Evolutionary conservation across 1,140 invertebrate genomes (phyloP).

Genomic region (Ceratoteleas bidentatus): DNA sequence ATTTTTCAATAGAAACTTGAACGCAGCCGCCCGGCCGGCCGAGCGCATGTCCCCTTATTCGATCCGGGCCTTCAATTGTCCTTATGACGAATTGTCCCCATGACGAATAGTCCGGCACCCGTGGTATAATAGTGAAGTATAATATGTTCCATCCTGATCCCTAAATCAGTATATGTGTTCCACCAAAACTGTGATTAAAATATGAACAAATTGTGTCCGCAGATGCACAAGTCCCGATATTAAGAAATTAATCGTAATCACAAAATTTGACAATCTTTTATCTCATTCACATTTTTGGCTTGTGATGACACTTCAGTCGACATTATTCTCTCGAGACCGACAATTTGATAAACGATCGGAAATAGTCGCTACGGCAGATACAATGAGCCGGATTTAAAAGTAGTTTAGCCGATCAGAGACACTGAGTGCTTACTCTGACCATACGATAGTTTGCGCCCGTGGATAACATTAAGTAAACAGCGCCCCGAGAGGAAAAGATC

Average conservation of each 20-base stretch:
- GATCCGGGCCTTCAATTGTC: too few relatives aligned
- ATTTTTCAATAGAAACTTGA: too few relatives aligned
- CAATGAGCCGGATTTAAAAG: conserved; percentile 43
- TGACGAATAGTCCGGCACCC: too few relatives aligned
- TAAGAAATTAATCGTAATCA: too few relatives aligned
- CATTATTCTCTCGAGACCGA: not conserved
- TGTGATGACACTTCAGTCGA: not conserved
- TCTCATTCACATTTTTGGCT: not conserved
- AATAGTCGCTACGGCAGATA: conserved; percentile 13
- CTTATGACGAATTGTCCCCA: too few relatives aligned
- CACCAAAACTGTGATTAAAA: not conserved
- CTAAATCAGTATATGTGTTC: too few relatives aligned
- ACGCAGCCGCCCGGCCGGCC: too few relatives aligned
- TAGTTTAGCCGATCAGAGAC: conserved; percentile 40
- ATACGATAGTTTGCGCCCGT: conserved; percentile 24
- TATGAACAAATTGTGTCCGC: not conserved
- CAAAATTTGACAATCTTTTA: too few relatives aligned
- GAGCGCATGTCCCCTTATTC: too few relatives aligned
- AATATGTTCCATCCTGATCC: too few relatives aligned
- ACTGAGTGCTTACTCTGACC: conserved; percentile 21
- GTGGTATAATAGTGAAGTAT: too few relatives aligned
- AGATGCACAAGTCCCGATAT: too few relatives aligned
- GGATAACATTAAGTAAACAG: conserved; percentile 24
- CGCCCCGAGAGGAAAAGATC: conserved; percentile 7
- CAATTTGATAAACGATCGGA: conserved; percentile 9